Evolutionary conservation across 2,888 invertebrate species (phyloP), one percentile per base, ranked within the genome.

Genomic region (Agrotis exclamationis): DNA sequence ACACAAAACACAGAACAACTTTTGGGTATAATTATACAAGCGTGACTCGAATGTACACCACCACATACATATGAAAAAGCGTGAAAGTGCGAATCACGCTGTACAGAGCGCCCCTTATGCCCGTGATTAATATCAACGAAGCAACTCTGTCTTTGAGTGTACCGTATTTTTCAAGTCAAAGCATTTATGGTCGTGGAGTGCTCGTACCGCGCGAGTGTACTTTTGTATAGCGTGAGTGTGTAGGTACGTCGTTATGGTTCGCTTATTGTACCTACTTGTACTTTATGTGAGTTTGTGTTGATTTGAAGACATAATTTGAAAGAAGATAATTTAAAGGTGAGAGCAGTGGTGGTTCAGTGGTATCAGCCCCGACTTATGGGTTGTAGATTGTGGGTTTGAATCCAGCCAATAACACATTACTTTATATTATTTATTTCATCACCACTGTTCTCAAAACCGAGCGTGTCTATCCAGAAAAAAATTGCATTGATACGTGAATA

Each of bases 121-220:
- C 57, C 71, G 70, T 86, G 87, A 85, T 87, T 86, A 87, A 87
- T 87, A 81, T 84, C 81, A 75, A 71, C 74, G 78, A 79, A 80
- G 76, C 81, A 76, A 79, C 67, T 81, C 77, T 80, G 80, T 77
- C 76, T 83, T 82, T 83, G 72, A 78, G 76, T 76, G 76, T 76
- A 81, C 75, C 74, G 66, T 80, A 79, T 85, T 85, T 87, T 85
- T 84, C 78, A 76, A 80, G 80, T 70, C 56, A 63, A 72, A 74
- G 63, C 74, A 79, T 85, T 84, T 79, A 76, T 73, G 72, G 63
- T 47, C 62, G 65, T 64, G 67, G 63, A 70, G 68, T 70, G 69
- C 63, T 68, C 45, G 22, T 59, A 56, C 44, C 68, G 45, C 63
- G 59, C 44, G 67, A 20, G 14, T 81, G 64, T 71, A 65, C 72